Evolutionary conservation across 2,888 invertebrate genomes (phyloP).

Genomic region (Drymonia ruficornis): DNA sequence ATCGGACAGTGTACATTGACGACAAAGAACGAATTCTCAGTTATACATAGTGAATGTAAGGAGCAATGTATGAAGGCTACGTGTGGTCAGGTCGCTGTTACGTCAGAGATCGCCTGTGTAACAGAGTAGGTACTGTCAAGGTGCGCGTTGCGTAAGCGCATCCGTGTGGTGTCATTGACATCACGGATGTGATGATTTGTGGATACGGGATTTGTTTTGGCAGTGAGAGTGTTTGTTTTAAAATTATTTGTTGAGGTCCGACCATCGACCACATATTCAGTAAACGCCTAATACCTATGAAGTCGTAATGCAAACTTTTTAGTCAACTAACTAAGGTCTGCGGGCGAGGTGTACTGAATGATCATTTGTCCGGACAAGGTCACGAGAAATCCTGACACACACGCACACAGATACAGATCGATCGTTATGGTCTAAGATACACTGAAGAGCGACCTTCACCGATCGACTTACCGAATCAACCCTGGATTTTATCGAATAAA

Average conservation of each 20-base stretch:
- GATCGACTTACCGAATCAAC: no score
- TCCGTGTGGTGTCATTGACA: conserved; percentile 79
- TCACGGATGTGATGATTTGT: conserved; percentile 63
- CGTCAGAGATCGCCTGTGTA: conserved; percentile 58
- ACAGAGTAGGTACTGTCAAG: conserved; percentile 62
- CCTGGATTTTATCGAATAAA: no score
- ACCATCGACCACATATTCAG: no score
- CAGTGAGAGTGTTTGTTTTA: conserved; percentile 47
- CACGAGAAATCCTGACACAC: no score
- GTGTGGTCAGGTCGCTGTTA: conserved; percentile 43
- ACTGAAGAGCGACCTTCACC: no score
- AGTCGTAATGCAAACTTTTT: no score
- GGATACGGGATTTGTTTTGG: conserved; percentile 54
- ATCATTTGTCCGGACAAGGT: no score
- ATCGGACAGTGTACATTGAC: conserved; percentile 36
- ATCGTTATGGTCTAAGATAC: no score
- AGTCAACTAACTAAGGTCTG: no score
- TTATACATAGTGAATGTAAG: conserved; percentile 11
- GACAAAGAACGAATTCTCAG: conserved; percentile 1
- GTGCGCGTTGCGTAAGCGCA: conserved; percentile 75
- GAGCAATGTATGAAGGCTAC: conserved; percentile 36
- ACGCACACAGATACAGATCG: no score
- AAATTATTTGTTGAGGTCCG: background rate
- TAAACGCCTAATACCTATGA: no score
- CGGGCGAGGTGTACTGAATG: no score